These are phyloP conservation scores for Fistularia tabacaria DNA, from an alignment of 2,797 vertebrate genomes.

Conservation along the genomic window DNA sequence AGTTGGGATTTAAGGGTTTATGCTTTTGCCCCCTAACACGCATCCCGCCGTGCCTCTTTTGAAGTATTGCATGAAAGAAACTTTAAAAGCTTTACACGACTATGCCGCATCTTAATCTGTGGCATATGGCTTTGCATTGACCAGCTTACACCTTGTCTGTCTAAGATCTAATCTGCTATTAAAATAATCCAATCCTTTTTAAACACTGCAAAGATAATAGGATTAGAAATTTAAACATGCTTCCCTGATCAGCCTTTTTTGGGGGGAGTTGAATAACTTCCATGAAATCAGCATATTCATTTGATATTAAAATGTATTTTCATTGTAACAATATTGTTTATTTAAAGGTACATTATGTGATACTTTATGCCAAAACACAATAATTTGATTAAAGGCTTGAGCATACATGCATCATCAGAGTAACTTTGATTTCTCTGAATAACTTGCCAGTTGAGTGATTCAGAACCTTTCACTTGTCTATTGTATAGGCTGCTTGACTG, in stretches of 20 bases:
- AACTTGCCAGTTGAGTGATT: conserved; percentile 56
- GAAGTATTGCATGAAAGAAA: conserved; percentile 49
- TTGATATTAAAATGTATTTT: conserved; percentile 20
- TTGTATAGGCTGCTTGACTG: conserved; percentile 48
- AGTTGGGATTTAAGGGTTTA: conserved; percentile 61
- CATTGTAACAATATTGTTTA: not conserved
- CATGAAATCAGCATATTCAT: conserved; percentile 15
- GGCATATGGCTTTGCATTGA: conserved; percentile 76
- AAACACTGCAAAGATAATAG: conserved; percentile 71
- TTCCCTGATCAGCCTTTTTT: conserved; percentile 1
- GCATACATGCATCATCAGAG: conserved; percentile 34
- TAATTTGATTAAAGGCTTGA: conserved; percentile 64
- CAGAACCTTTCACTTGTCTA: conserved; percentile 37
- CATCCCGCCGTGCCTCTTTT: conserved; percentile 49
- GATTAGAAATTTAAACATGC: conserved; percentile 66
- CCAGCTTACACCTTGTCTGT: conserved; percentile 71
- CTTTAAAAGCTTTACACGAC: conserved; percentile 34
- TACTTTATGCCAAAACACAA: conserved; percentile 36
- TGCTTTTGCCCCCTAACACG: conserved; percentile 55
- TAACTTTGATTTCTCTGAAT: conserved; percentile 53
- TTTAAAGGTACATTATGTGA: conserved; percentile 11
- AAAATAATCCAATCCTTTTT: conserved; percentile 72
- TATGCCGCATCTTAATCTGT: conserved; percentile 66
- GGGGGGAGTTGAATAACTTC: no score
- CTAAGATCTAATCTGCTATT: conserved; percentile 74